Base-by-base conservation (phyloP, 2,797 vertebrate genomes). In the Anguilla pacifica region DNA sequence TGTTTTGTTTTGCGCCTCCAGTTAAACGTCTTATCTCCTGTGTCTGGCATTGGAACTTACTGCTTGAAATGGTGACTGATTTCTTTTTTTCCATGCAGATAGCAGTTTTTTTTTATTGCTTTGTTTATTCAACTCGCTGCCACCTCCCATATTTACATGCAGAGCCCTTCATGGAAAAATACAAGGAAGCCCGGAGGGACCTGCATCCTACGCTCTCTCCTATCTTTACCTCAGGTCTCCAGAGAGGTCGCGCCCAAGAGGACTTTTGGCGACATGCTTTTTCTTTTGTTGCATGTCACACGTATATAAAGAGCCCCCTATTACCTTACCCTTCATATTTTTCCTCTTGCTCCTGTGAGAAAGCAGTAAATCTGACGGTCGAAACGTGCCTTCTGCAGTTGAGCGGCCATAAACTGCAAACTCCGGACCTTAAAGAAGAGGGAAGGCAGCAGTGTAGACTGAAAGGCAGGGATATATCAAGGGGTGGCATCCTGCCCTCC, bases 141-240 rank as follows among this genome's bases (percentile, higher is more conserved):
- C 39, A 43, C 74, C 43, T 81, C 77, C 77, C 77, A 25, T 81
- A 81, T 81, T 81, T 81, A 81, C 77, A 81, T 81, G 77, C 77
- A 22, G 19, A 57, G 43, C 43, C 17, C 22, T 49, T 49, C 6
- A 10, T 81, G 77, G 77, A 81, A 81, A 81, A 81, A 49, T 51
- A 81, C 77, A 22, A 81, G 77, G 77, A 49, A 25, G 19, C 77
- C 19, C 77, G 7, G 19, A 25, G 77, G 43, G 46, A 49, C 46
- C 7, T 51, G 19, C 46, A 0, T 49, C 9, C 77, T 39, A 39
- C 39, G 39, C 39, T 43, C 39, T 49, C 19, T 49, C 17, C 25
- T 46, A n/a, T 22, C 6, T 9, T 81, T 51, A 2, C 43, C 22
- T 0, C 11, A n/a, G 39, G 6, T 81, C 19, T 81, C 77, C 77